Evolutionary conservation across 2,888 invertebrate species (phyloP).

Genomic region (Rugalucina vietnamica): DNA sequence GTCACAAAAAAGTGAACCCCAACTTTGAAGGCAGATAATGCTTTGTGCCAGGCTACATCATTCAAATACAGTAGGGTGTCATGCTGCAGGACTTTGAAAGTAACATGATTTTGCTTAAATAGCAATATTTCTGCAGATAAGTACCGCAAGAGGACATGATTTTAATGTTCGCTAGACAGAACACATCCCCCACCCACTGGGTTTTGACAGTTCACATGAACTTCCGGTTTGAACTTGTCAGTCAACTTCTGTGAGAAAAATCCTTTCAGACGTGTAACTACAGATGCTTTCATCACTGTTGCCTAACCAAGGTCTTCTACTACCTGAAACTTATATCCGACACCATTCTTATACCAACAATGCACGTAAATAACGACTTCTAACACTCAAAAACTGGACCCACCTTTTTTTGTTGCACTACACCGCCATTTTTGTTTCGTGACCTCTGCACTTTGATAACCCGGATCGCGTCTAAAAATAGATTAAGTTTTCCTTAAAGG

Average conservation of each 20-base stretch:
- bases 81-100: no score
- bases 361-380: background rate
- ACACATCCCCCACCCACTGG: constrained; percentile 52
- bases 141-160: no score
- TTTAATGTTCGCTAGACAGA: no score
- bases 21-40: background rate
- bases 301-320: background rate
- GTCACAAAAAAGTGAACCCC: background rate
- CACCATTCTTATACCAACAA: background rate
- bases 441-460: background rate
- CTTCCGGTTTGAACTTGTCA: constrained; percentile 55
- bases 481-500: background rate
- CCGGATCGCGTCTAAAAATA: background rate
- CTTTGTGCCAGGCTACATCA: background rate
- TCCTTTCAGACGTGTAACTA: background rate
- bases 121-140: background rate
- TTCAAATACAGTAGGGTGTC: background rate
- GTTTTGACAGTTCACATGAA: constrained; percentile 51
- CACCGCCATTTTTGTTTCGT: background rate
- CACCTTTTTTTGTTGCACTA: background rate
- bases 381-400: background rate
- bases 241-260: constrained; percentile 39
- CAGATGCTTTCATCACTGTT: background rate
- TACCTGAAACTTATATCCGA: background rate
- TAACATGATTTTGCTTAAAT: background rate